These are phyloP conservation scores for Aphodius granarius DNA, from an alignment of 2,888 invertebrate genomes.

Conservation along the genomic window DNA sequence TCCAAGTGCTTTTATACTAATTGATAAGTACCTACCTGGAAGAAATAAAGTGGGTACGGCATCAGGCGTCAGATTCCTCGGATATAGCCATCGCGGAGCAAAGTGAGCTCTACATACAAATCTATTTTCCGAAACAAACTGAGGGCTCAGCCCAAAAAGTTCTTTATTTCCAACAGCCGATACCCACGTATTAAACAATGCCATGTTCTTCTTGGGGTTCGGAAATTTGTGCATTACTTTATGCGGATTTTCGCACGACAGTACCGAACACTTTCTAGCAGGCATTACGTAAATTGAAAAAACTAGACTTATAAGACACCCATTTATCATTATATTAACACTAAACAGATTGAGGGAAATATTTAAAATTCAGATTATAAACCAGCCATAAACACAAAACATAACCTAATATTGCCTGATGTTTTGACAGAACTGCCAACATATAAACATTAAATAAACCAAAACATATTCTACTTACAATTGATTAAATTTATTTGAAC, in stretches of 20 bases:
- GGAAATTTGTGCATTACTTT: background rate
- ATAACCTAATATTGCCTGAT: too few species aligned
- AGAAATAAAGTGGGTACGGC: slow-evolving; percentile 7
- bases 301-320: too few species aligned
- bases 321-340: too few species aligned
- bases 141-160: background rate
- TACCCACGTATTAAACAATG: background rate
- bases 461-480: slow-evolving; percentile 5
- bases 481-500: slow-evolving; percentile 1
- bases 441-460: background rate
- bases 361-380: too few species aligned
- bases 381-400: too few species aligned
- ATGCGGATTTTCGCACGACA: background rate
- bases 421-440: background rate
- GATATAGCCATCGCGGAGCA: background rate
- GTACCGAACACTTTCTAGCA: background rate
- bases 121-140: background rate
- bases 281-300: too few species aligned
- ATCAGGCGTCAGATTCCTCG: background rate
- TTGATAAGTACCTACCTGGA: slow-evolving; percentile 3
- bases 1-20: too few species aligned
- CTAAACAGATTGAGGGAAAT: too few species aligned
- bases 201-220: background rate
- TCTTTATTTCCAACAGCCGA: background rate
- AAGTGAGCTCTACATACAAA: background rate